Evolutionary conservation across 2,113 vertebrate genomes (phyloP).

Genomic region (Pluvianellus socialis): DNA sequence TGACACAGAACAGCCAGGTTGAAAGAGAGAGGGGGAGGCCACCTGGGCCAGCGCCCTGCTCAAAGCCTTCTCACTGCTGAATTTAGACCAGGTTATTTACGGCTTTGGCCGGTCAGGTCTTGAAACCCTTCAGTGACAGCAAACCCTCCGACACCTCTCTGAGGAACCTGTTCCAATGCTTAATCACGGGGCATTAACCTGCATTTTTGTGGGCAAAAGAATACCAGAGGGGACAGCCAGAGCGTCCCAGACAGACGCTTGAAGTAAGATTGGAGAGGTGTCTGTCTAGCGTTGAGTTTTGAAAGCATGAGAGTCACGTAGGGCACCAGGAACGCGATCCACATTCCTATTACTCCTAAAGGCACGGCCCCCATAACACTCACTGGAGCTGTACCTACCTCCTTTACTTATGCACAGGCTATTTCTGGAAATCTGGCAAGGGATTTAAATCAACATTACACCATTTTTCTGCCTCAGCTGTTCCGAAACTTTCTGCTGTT

Average conservation of each 20-base stretch:
- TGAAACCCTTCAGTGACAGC: not conserved
- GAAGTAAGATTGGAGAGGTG: not conserved
- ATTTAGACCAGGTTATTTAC: not conserved
- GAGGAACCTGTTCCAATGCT: not conserved
- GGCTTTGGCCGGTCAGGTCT: not conserved
- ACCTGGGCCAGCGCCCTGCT: not conserved
- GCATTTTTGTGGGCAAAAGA: not conserved
- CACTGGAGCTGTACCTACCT: not conserved
- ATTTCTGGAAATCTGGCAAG: slow-evolving; percentile 9
- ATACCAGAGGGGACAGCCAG: not conserved
- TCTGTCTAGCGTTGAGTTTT: not conserved
- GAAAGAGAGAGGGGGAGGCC: not conserved
- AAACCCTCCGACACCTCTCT: not conserved
- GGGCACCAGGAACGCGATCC: not conserved
- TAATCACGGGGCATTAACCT: not conserved
- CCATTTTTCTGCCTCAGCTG: slow-evolving; percentile 29
- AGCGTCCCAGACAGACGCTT: not conserved
- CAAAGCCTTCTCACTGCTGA: not conserved
- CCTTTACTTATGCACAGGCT: not conserved
- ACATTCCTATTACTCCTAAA: not conserved
- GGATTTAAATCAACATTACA: slow-evolving; percentile 1
- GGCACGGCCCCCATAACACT: not conserved
- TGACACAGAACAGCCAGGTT: not conserved
- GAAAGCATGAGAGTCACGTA: not conserved
- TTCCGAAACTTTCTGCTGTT: slow-evolving; percentile 4